Evolutionary conservation across 2,888 invertebrate species (phyloP).

Genomic region (Yponomeuta plumbellus): DNA sequence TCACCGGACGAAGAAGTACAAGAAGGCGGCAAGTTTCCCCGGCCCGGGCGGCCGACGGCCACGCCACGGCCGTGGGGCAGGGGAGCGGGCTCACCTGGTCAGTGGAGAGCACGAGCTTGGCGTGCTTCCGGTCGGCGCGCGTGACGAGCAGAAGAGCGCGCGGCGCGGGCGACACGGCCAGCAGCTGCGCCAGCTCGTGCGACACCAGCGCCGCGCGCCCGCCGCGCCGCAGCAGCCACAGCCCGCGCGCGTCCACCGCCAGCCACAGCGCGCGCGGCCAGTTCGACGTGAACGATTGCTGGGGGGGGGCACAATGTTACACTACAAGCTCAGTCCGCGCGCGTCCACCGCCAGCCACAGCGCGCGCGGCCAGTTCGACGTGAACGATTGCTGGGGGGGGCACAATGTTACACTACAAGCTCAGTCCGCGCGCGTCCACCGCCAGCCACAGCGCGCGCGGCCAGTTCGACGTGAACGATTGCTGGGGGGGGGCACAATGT

Average conservation of each 20-base stretch:
- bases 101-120: constrained; percentile 94
- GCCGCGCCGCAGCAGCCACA: constrained; percentile 92
- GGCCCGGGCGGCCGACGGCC: too few relatives aligned
- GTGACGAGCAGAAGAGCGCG: constrained; percentile 96
- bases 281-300: constrained; percentile 97
- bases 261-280: constrained; percentile 96
- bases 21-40: too few relatives aligned
- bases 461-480: too few relatives aligned
- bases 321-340: constrained; percentile 82
- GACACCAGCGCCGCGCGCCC: constrained; percentile 92
- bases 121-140: constrained; percentile 92
- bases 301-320: constrained; percentile 28
- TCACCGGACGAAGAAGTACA: too few relatives aligned
- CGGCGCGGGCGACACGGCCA: constrained; percentile 93
- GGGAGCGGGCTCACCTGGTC: constrained; percentile 71
- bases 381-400: constrained; percentile 89
- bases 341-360: constrained; percentile 96
- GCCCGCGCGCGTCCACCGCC: constrained; percentile 93
- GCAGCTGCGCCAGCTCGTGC: constrained; percentile 91
- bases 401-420: too few relatives aligned
- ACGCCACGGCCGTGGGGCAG: too few relatives aligned
- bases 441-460: constrained; percentile 83
- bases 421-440: too few relatives aligned
- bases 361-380: constrained; percentile 95
- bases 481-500: constrained; percentile 25